These are phyloP conservation scores for Drosophila stalkeri DNA, from an alignment of 2,888 invertebrate species.

Conservation along the genomic window DNA sequence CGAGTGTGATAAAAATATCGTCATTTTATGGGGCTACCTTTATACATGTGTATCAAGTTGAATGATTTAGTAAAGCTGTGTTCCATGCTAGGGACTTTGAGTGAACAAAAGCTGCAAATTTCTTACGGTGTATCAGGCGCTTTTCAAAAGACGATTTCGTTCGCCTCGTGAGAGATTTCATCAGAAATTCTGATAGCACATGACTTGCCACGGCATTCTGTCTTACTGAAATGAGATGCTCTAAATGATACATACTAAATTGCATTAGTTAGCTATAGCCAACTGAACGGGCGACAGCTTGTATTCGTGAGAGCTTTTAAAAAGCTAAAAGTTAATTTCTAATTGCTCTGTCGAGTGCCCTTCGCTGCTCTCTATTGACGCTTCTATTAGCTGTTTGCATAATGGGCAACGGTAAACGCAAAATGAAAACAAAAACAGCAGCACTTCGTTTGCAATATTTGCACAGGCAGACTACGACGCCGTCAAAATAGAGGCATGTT, in stretches of 20 bases:
- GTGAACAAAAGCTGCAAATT: conserved; percentile 21
- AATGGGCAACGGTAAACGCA: conserved; percentile 26
- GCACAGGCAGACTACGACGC: background rate
- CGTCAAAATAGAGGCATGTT: conserved; percentile 23
- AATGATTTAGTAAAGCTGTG: conserved; percentile 14
- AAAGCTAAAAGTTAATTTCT: background rate
- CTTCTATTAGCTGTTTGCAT: conserved; percentile 30
- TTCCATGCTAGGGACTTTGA: background rate
- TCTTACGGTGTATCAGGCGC: background rate
- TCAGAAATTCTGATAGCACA: conserved; percentile 20
- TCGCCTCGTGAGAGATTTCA: conserved; percentile 15
- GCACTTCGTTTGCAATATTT: conserved; percentile 12
- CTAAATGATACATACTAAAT: background rate
- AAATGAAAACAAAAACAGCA: conserved; percentile 42
- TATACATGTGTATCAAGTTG: background rate
- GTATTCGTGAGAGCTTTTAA: background rate
- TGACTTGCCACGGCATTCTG: background rate
- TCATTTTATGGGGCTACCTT: background rate
- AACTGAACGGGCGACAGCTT: background rate
- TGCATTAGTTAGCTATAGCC: background rate
- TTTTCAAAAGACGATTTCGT: conserved; percentile 9
- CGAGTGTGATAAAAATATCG: conserved; percentile 23
- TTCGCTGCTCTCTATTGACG: conserved; percentile 1
- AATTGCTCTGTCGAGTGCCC: conserved; percentile 5
- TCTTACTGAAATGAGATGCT: background rate